These are phyloP conservation scores for Mactromeris polynyma DNA, from an alignment of 2,888 invertebrate genomes.

Conservation along the genomic window DNA sequence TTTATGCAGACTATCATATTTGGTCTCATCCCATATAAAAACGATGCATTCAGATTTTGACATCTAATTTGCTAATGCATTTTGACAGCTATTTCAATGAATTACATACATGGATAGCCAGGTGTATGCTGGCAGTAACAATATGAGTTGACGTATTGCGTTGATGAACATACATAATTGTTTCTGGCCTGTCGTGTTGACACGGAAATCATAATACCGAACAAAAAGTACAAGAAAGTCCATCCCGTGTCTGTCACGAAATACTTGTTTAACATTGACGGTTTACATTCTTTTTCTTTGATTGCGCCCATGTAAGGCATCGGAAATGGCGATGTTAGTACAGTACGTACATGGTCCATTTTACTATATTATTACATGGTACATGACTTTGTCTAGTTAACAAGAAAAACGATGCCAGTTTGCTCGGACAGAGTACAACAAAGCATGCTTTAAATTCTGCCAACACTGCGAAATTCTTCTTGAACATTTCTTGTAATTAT, in stretches of 20 bases:
- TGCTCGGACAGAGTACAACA: neutral
- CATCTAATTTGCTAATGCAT: slow-evolving; percentile 29
- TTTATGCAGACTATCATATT: neutral
- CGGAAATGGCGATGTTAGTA: slow-evolving; percentile 6
- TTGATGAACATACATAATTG: slow-evolving; percentile 35
- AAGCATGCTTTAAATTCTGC: neutral
- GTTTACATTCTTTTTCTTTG: slow-evolving; percentile 13
- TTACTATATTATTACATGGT: neutral
- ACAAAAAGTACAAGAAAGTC: slow-evolving; percentile 11
- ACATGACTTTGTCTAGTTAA: slow-evolving; percentile 14
- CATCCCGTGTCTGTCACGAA: slow-evolving; percentile 26
- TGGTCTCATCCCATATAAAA: neutral
- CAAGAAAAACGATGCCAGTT: neutral
- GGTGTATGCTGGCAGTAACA: slow-evolving; percentile 33
- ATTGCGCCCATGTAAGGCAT: slow-evolving; percentile 6
- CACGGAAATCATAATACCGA: slow-evolving; percentile 28
- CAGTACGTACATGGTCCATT: neutral
- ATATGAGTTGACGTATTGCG: slow-evolving; percentile 29
- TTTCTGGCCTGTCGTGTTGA: slow-evolving; percentile 11
- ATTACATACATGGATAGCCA: slow-evolving; percentile 27
- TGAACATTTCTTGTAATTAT: neutral
- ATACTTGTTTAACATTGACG: slow-evolving; percentile 3
- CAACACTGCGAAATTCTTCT: neutral
- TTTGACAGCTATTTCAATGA: slow-evolving; percentile 37
- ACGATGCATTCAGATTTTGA: neutral